These are phyloP conservation scores for Drymodes brunneopygia DNA, from an alignment of 2,113 vertebrate genomes.

Conservation along the genomic window DNA sequence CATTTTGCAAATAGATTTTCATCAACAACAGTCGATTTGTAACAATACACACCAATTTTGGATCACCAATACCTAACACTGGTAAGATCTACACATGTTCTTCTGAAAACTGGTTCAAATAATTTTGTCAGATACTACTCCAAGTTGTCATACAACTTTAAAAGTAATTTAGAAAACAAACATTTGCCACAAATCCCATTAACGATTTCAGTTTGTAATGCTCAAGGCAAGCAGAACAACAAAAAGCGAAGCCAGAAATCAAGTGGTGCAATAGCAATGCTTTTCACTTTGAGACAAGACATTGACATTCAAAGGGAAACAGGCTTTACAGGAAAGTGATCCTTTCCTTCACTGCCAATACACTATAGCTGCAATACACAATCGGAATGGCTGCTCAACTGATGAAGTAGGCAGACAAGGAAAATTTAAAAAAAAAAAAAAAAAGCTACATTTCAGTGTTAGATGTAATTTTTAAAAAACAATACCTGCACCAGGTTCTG, in stretches of 20 bases:
- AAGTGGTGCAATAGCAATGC: neutral
- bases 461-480: neutral
- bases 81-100: neutral
- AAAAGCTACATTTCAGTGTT: neutral
- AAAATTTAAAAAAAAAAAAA: neutral
- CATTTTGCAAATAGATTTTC: neutral
- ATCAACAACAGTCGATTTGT: neutral
- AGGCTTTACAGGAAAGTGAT: neutral
- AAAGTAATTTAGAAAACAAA: neutral
- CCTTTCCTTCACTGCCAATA: neutral
- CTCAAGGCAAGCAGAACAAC: neutral
- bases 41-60: neutral
- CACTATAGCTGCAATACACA: neutral
- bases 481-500: constrained; percentile 55
- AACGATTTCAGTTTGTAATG: neutral
- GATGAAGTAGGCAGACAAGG: neutral
- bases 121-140: neutral
- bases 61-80: neutral
- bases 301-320: neutral
- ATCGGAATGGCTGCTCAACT: neutral
- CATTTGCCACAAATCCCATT: neutral
- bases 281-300: neutral
- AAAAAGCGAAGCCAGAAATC: neutral
- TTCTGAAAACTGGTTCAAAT: neutral
- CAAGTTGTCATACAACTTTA: neutral